Percentiles rank a stretch among this genome's conserved stretches.
Evolutionary conservation across 1,140 invertebrate species (phyloP).

Genomic region (Armadillidium nasatum): DNA sequence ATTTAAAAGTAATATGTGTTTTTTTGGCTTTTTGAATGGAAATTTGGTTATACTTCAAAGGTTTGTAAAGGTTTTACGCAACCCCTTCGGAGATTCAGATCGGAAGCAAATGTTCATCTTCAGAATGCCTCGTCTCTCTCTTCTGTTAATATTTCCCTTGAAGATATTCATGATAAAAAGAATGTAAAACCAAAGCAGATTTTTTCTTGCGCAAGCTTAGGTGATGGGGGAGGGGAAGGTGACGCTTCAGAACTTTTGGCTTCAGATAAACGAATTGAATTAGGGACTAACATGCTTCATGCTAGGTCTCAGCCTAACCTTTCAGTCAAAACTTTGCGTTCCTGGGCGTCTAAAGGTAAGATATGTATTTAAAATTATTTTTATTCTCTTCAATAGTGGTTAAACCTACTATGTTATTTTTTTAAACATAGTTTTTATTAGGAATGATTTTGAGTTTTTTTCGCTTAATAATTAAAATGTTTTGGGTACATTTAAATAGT

Average conservation of each 20-base stretch:
- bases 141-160: neutral
- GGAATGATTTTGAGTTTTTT: too few relatives aligned
- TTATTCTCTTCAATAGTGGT: too few relatives aligned
- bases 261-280: neutral
- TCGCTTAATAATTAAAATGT: too few relatives aligned
- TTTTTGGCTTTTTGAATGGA: neutral
- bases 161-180: slow-evolving; percentile 9
- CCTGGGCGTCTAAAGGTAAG: neutral
- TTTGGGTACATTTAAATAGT: too few relatives aligned
- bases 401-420: too few relatives aligned
- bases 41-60: slow-evolving; percentile 41
- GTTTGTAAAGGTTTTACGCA: slow-evolving; percentile 51
- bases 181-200: slow-evolving; percentile 41
- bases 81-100: slow-evolving; percentile 51
- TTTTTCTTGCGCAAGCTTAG: slow-evolving; percentile 45
- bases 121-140: slow-evolving; percentile 44
- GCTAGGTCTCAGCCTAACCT: slow-evolving; percentile 52
- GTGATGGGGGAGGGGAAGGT: slow-evolving; percentile 50
- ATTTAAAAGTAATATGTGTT: too few relatives aligned
- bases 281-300: slow-evolving; percentile 47
- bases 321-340: neutral
- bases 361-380: neutral
- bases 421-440: too few relatives aligned
- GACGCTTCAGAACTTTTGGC: slow-evolving; percentile 52
- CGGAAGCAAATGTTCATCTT: slow-evolving; percentile 50